phyloP scores from a whole-genome alignment of 2,797 vertebrate genomes.

The Acrossocheilus wenchowensis region DNA sequence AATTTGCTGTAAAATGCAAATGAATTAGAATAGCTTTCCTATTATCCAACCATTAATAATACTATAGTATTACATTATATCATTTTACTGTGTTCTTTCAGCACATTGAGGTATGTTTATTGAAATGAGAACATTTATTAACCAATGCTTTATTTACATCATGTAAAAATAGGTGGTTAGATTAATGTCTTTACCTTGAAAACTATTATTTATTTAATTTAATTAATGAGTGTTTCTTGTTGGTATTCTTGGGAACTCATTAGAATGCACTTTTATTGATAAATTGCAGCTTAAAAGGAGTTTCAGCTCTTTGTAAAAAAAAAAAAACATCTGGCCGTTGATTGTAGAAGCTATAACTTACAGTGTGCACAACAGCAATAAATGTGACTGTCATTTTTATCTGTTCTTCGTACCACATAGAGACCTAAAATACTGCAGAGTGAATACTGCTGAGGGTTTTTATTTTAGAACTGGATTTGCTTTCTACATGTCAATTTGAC shows the following conservation, averaged over 20 bases:
- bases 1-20: constrained; percentile 12
- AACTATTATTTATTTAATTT: not conserved
- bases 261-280: not conserved
- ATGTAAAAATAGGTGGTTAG: not conserved
- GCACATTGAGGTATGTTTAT: not conserved
- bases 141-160: not conserved
- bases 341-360: constrained; percentile 9
- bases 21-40: not conserved
- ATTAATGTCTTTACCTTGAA: not conserved
- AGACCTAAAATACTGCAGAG: constrained; percentile 1
- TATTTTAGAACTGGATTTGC: constrained; percentile 1
- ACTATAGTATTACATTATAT: not conserved
- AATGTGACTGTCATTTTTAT: constrained; percentile 34
- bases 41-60: not conserved
- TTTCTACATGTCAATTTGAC: not conserved
- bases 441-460: constrained; percentile 10
- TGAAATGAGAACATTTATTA: not conserved
- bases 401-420: constrained; percentile 15
- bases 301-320: not conserved
- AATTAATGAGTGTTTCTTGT: constrained; percentile 2
- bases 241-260: not conserved
- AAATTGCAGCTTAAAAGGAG: not conserved
- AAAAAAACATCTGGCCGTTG: constrained; percentile 1
- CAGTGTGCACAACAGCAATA: constrained; percentile 12
- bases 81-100: not conserved